Base-by-base conservation (phyloP, 2,797 vertebrate genomes). In the Chromis chromis region DNA sequence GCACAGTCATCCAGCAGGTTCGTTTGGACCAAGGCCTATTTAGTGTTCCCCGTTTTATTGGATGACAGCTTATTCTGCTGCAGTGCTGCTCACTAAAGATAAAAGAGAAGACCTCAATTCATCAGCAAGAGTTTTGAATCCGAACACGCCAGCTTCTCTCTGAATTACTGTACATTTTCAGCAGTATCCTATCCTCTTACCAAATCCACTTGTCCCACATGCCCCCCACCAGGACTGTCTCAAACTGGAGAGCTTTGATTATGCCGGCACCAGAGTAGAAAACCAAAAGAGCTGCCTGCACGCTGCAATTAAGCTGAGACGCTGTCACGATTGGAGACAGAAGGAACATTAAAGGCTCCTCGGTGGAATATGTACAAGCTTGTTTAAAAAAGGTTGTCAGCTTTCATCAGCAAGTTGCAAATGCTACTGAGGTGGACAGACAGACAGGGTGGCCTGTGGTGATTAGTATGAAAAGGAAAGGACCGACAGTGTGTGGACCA, bases 241-340 rank as follows among this genome's bases (percentile, higher is more conserved):
- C 28, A 58, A 74, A 52, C 31, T 36, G 17, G 63, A 60, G 78
- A 68, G 78, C 78, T 87, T 83, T 81, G 70, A 83, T 83, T 70
- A 46, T 52, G 57, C 61, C 61, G 22, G 59, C 28, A 59, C 50
- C 74, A 50, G 64, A 69, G 76, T 58, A 70, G 65, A 62, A 81
- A 81, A 65, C 68, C 42, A 56, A 76, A 85, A 65, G 54, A 60
- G 64, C 72, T 61, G 62, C 63, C 68, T 64, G 71, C 55, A 50
- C 8, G 42, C 66, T 54, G 80, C 84, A 91, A 86, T 89, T 85
- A 90, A 60, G 70, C 70, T 60, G 28, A 65, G 67, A 56, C n/a
- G 33, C 70, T 69, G 82, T 85, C 78, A 71, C 21, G 14, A 60
- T 48, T 17, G 57, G 58, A 86, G 76, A 81, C 74, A 71, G 69